Evolutionary conservation across 2,888 invertebrate genomes (phyloP), one percentile per base, ranked within the genome.

Genomic region (Cistogaster globosa): DNA sequence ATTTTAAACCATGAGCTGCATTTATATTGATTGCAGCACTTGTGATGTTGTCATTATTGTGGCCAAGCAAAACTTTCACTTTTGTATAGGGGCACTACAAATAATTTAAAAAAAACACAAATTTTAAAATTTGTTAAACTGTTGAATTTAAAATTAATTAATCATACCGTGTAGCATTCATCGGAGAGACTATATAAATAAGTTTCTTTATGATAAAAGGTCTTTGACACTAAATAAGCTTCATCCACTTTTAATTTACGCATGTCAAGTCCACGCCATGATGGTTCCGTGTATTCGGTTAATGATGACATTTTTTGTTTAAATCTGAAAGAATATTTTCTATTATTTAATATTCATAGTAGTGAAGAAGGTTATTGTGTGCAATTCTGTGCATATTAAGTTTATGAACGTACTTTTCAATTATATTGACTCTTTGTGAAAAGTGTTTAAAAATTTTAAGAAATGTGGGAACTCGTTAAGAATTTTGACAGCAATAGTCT

Each of bases 121-220:
- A 14, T 67, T 22, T 22, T 38, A 71, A 55, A 57, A 69, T 12
- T 1, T 55, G 48, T 18, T 48, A 48, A 45, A 12, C 2, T 51
- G 22, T n/a, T 38, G 8, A 26, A 20, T 45, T 76, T 38, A 9
- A 38, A 55, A 63, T n/a, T 45, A 58, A n/a, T 36, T 53, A 76
- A 16, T 3, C 94, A 94, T 92, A 96, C 96, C 92, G 94, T 93
- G 89, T 95, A 94, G 89, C 96, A 97, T 88, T 96, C 95, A 76
- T 95, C 94, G 20, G 95, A 95, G 0, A 96, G 94, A 26, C 94
- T 93, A 89, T 96, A 96, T 6, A 96, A 92, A 89, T 94, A 94
- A 14, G 94, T 92, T 80, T 91, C 90, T 8, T 91, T 72, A 86
- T 87, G 87, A 68, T 89, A 88, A n/a, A 87, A 87, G 18, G 91